Conservation (phyloP, 92 coral and sea anemone genomes). For the Isaurus tuberculatus region DNA sequence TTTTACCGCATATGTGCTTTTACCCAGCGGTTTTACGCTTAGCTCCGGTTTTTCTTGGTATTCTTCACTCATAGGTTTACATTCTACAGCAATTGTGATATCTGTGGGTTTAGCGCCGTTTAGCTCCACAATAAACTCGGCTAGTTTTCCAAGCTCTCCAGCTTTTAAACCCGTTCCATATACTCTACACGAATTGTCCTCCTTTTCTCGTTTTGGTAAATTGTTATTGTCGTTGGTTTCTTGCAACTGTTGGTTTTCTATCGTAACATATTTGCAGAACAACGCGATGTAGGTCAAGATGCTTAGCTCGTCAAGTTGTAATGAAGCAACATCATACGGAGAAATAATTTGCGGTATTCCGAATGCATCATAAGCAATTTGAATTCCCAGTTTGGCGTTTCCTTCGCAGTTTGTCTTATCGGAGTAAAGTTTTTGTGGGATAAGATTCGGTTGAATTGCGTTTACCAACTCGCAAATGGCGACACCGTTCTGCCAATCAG, state of each 20-base stretch:
- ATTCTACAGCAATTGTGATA: slow-evolving; percentile 95
- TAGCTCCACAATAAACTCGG: slow-evolving; percentile 89
- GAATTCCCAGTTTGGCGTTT: slow-evolving; percentile 90
- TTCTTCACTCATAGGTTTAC: slow-evolving; percentile 80
- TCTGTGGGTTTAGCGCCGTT: slow-evolving; percentile 96
- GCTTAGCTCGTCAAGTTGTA: slow-evolving; percentile 92
- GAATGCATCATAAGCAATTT: slow-evolving; percentile 90
- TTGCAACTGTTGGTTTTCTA: slow-evolving; percentile 48
- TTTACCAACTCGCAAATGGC: slow-evolving; percentile 93
- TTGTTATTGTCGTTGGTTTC: slow-evolving; percentile 44
- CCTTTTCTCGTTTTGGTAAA: slow-evolving; percentile 33
- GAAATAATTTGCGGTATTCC: slow-evolving; percentile 97
- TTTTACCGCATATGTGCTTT: slow-evolving; percentile 88
- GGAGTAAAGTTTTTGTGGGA: slow-evolving; percentile 71
- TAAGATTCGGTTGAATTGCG: slow-evolving; percentile 80
- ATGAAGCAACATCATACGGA: slow-evolving; percentile 84
- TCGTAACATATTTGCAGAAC: slow-evolving; percentile 88
- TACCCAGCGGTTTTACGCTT: slow-evolving; percentile 87
- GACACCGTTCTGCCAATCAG: slow-evolving; percentile 93
- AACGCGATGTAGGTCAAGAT: slow-evolving; percentile 91
- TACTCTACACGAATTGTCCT: slow-evolving; percentile 69
- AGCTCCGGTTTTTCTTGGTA: slow-evolving; percentile 87
- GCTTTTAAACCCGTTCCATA: slow-evolving; percentile 86
- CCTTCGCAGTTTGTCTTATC: slow-evolving; percentile 82
- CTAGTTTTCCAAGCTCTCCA: slow-evolving; percentile 91